A percentile compares a stretch with the other conserved stretches of the same genome.
These are phyloP conservation scores for Scotopteryx bipunctaria DNA, from an alignment of 2,888 invertebrate species.

Conservation along the genomic window DNA sequence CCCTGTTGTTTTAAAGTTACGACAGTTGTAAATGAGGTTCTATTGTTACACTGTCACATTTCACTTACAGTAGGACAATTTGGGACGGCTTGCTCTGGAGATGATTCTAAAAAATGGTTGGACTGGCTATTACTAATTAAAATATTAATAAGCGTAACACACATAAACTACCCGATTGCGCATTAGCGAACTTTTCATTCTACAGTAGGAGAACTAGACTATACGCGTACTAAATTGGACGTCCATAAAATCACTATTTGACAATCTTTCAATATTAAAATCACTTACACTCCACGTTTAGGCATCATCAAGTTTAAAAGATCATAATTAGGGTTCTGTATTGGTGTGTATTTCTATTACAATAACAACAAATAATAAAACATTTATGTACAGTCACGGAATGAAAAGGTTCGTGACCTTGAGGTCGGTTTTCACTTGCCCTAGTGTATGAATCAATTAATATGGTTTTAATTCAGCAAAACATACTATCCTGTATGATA, in stretches of 20 bases:
- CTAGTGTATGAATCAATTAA: no score
- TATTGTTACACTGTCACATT: conserved; percentile 45
- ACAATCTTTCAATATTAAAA: conserved; percentile 6
- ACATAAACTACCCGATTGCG: conserved; percentile 58
- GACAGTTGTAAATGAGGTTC: conserved; percentile 40
- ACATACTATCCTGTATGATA: no score
- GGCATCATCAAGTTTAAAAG: not conserved
- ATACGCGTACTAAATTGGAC: conserved; percentile 18
- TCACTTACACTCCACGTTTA: not conserved
- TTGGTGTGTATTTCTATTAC: no score
- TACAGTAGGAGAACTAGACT: conserved; percentile 43
- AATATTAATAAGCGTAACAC: conserved; percentile 74
- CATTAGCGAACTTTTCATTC: conserved; percentile 80
- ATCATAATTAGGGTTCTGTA: no score
- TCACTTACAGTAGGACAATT: conserved; percentile 54
- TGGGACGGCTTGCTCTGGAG: conserved; percentile 66
- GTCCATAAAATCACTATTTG: conserved; percentile 8
- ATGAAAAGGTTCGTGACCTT: no score
- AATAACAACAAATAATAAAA: no score
- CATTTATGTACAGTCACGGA: no score
- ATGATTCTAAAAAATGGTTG: conserved; percentile 56
- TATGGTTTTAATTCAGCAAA: no score
- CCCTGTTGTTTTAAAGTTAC: conserved; percentile 53
- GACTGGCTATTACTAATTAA: conserved; percentile 56
- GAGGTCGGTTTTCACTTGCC: no score